Percentiles rank a stretch among this genome's conserved stretches.
Evolutionary conservation across 2,888 invertebrate species (phyloP).

Genomic region (Leptopilina syphax): DNA sequence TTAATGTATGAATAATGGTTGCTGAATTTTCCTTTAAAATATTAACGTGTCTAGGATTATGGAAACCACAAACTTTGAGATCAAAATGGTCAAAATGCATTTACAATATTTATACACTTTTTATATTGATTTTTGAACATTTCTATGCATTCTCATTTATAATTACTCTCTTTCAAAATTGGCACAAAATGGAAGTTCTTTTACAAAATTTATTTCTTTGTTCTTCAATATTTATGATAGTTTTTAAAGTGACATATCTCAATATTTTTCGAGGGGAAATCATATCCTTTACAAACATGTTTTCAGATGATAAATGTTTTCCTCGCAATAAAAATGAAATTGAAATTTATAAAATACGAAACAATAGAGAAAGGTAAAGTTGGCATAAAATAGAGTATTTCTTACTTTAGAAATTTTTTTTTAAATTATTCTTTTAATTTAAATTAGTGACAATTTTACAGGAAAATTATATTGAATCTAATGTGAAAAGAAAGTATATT

Average conservation of each 20-base stretch:
- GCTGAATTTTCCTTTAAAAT: slow-evolving; percentile 9
- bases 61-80: neutral
- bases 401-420: too few relatives aligned
- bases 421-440: too few relatives aligned
- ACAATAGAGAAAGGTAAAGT: neutral
- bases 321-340: neutral
- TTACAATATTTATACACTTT: neutral
- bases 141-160: neutral
- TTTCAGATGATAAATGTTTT: neutral
- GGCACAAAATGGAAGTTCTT: neutral
- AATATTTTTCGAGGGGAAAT: neutral
- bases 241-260: neutral
- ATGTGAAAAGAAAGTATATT: too few relatives aligned
- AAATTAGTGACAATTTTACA: too few relatives aligned
- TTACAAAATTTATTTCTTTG: neutral
- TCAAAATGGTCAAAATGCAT: neutral
- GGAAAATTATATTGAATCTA: too few relatives aligned
- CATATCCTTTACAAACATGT: neutral
- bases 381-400: too few relatives aligned
- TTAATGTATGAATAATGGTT: neutral
- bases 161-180: neutral
- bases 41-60: neutral
- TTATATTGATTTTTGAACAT: neutral
- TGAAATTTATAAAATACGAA: neutral
- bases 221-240: neutral